Base-by-base conservation (phyloP, 2,797 vertebrate species). In the Lithobates sylvaticus region DNA sequence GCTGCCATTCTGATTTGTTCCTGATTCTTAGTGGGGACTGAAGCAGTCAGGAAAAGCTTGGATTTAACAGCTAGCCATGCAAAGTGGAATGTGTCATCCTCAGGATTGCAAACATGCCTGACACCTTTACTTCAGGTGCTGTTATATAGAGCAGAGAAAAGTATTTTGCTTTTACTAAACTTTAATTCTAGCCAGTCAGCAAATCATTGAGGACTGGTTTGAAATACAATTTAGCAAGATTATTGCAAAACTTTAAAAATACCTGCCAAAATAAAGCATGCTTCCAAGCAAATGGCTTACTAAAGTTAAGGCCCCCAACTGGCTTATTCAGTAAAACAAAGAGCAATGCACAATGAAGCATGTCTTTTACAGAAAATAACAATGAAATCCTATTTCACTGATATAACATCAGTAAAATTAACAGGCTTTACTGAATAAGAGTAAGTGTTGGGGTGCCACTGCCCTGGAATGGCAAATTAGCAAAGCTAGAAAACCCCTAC, bases 121-220 rank as follows among this genome's bases (percentile, higher is more conserved):
- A 15, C 10, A 47, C 44, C 44, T 13, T 2, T 10, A 2, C 44
- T 12, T 47, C 44, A 47, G 8, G 3, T 15, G 12, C 44, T 12
- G 44, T 47, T 8, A 47, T 54, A 54, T 18, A 54, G 4, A 16
- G 16, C 5, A 18, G 16, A 54, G 15, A 18, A 50, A 18, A 54
- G 15, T 18, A 54, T 54, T 54, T 3, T 16, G 13, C 4, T 18
- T 47, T 54, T 18, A 54, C 21, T 9, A 7, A 8, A 10, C 54
- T 23, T 61, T 9, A 23, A 54, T 61, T 61, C 6, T 9, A 61
- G 54, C 70, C 34, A 21, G 34, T 42, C 12, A 39, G 34, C 7
- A 23, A 34, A 32, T 36, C 68, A 81, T 81, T 72, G 68, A 81
- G 68, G 32, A 81, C 68, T 72, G 79, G 32, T 81, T 36, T 81